phyloP scores from a whole-genome alignment of 2,113 vertebrate species.

The Peromyscus maniculatus region DNA sequence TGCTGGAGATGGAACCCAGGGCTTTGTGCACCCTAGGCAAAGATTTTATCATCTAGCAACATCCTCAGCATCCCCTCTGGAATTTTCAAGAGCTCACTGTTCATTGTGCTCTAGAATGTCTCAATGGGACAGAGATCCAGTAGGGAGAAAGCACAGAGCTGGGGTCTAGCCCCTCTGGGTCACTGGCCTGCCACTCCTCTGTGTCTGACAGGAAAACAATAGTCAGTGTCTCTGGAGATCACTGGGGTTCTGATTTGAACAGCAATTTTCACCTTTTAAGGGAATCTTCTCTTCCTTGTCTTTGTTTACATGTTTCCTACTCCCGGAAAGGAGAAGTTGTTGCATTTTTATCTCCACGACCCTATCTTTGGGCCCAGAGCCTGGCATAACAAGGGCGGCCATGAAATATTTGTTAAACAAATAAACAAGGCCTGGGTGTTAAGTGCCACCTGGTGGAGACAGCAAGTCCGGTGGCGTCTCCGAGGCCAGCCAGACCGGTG shows the following conservation, averaged over 20 bases:
- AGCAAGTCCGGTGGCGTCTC: accelerated
- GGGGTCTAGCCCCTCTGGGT: neutral
- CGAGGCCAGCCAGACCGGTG: accelerated
- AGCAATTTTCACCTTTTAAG: slow-evolving; percentile 3
- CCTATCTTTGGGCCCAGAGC: neutral
- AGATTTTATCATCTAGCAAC: neutral
- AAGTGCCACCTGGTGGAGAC: slow-evolving; percentile 25
- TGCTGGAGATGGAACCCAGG: neutral
- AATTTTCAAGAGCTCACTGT: neutral
- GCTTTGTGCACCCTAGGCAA: neutral
- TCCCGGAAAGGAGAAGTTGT: slow-evolving; percentile 27
- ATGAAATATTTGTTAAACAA: neutral
- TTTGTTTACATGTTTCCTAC: slow-evolving; percentile 32
- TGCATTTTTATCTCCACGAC: slow-evolving; percentile 27
- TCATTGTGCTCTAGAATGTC: neutral
- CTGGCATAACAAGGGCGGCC: neutral
- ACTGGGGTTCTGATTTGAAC: neutral
- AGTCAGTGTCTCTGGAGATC: neutral
- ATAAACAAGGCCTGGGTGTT: neutral
- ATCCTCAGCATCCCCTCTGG: neutral
- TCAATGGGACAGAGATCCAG: neutral
- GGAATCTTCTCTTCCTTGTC: neutral
- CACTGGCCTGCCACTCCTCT: too few relatives aligned
- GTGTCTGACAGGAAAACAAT: neutral
- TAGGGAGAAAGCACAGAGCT: neutral